phyloP scores from a whole-genome alignment of 2,888 invertebrate species.

The Eupithecia subumbrata region DNA sequence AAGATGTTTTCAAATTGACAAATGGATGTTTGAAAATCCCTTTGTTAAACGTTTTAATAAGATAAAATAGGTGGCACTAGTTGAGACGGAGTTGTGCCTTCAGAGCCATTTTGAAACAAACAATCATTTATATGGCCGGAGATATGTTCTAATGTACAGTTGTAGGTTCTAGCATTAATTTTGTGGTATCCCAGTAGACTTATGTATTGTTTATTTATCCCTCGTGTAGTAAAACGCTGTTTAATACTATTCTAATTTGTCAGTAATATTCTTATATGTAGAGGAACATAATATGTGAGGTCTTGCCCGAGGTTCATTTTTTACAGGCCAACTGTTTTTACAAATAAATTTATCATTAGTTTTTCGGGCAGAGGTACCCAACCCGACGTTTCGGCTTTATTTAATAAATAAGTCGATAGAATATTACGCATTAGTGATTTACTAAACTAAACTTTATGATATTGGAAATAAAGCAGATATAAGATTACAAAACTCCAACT shows the following conservation, averaged over 20 bases:
- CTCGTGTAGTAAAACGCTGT: conserved; percentile 6
- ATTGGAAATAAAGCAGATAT: not conserved
- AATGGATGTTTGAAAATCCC: too few relatives aligned
- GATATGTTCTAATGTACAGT: conserved; percentile 6
- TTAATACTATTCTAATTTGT: not conserved
- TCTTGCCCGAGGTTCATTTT: not conserved
- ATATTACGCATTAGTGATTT: not conserved
- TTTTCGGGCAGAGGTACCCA: not conserved
- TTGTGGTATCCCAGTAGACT: not conserved
- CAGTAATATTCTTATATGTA: not conserved
- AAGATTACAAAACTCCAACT: not conserved
- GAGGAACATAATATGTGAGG: not conserved
- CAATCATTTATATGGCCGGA: not conserved
- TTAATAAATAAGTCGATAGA: not conserved
- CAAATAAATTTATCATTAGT: not conserved
- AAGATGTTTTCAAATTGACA: too few relatives aligned
- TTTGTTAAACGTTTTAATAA: too few relatives aligned
- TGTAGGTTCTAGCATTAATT: not conserved
- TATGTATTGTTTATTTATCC: conserved; percentile 19
- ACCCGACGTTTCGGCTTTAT: not conserved
- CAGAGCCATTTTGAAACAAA: not conserved
- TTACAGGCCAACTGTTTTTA: not conserved
- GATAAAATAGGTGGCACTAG: too few relatives aligned
- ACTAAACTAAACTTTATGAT: not conserved
- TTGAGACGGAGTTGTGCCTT: too few relatives aligned